Percentiles rank a stretch among this genome's conserved stretches.
phyloP scores from a whole-genome alignment of 2,797 vertebrate genomes.

The Xiphophorus birchmanni region DNA sequence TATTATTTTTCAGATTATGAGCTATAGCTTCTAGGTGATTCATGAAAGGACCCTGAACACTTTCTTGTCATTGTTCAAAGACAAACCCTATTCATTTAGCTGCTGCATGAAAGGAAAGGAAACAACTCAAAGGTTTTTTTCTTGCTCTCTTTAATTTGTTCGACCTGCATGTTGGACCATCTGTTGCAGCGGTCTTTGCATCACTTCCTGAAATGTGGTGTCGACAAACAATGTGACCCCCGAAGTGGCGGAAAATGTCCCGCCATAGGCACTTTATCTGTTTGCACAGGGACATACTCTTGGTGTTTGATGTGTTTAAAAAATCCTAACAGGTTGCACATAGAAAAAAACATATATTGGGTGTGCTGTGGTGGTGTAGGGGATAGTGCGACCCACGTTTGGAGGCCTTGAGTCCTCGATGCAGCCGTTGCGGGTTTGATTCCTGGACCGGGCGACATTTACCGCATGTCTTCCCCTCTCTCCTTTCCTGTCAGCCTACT shows the following conservation, averaged over 20 bases:
- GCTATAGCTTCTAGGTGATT: constrained; percentile 20
- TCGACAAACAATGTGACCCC: constrained; percentile 65
- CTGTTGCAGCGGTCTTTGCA: constrained; percentile 31
- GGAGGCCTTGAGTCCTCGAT: too few relatives aligned
- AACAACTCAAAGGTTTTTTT: constrained; percentile 56
- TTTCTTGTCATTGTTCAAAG: constrained; percentile 35
- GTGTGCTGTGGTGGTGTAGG: too few relatives aligned
- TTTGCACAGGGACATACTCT: constrained; percentile 47
- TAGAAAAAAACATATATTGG: not conserved
- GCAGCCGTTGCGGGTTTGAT: too few relatives aligned
- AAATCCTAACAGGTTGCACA: not conserved
- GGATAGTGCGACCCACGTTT: too few relatives aligned
- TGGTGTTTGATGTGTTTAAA: constrained; percentile 50
- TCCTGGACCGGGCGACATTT: too few relatives aligned
- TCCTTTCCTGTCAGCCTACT: too few relatives aligned
- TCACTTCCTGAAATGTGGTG: constrained; percentile 61
- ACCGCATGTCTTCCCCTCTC: too few relatives aligned
- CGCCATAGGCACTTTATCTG: constrained; percentile 39
- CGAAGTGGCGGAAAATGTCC: constrained; percentile 45
- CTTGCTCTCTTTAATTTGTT: constrained; percentile 30
- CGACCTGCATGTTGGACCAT: constrained; percentile 11
- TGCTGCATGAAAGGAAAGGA: constrained; percentile 39
- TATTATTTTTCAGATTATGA: constrained; percentile 10
- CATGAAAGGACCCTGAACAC: constrained; percentile 3
- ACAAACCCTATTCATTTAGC: constrained; percentile 47